Evolutionary conservation across 2,888 invertebrate genomes (phyloP).

Genomic region (Nephrotoma flavescens): DNA sequence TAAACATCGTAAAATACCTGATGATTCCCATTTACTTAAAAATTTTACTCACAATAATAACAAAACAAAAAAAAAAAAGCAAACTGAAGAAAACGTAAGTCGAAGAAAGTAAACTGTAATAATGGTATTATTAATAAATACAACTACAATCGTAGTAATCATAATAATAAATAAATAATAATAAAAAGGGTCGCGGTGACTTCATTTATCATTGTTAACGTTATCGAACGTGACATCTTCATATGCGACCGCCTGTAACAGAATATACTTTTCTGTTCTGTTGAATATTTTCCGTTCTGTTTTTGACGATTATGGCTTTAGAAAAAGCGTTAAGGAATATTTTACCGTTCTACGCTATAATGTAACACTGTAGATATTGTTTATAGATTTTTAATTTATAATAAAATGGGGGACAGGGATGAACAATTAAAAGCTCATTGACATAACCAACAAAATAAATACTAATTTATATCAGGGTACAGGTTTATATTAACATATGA

Average conservation of each 20-base stretch:
- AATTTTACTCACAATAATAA: neutral
- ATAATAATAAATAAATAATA: neutral
- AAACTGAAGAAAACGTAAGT: neutral
- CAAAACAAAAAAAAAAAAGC: neutral
- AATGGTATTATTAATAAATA: neutral
- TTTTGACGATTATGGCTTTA: neutral
- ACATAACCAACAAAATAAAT: neutral
- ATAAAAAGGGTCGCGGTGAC: slow-evolving; percentile 9
- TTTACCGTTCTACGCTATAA: neutral
- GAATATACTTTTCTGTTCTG: neutral
- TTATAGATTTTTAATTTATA: neutral
- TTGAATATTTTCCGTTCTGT: neutral
- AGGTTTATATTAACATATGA: neutral
- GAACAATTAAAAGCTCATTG: slow-evolving; percentile 4
- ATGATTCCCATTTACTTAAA: neutral
- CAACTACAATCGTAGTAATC: neutral
- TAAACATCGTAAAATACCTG: neutral
- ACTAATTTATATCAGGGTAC: neutral
- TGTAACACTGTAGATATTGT: neutral
- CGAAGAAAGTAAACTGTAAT: neutral
- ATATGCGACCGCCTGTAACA: slow-evolving; percentile 7
- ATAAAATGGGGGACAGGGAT: neutral
- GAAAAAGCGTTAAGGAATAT: neutral
- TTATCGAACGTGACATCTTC: slow-evolving; percentile 12
- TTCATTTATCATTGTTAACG: slow-evolving; percentile 12